phyloP scores from a whole-genome alignment of 2,113 vertebrate species.

The Hystrix brachyura region DNA sequence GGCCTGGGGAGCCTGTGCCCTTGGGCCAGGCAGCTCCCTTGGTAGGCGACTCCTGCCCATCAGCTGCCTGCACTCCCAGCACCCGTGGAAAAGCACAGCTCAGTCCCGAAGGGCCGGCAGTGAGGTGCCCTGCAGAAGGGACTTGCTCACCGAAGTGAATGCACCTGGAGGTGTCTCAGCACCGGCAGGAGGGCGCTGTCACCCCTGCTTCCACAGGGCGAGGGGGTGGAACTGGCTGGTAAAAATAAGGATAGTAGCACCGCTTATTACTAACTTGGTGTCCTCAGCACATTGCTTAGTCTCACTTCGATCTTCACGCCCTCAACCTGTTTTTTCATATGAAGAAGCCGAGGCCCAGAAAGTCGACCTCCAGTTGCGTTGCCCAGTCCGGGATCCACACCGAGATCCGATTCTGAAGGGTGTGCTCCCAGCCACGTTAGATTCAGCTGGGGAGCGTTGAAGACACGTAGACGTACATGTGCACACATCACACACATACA shows the following conservation, averaged over 20 bases:
- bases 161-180: not conserved
- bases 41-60: not conserved
- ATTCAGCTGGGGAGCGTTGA: not conserved
- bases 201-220: not conserved
- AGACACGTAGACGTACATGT: not conserved
- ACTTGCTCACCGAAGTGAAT: not conserved
- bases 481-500: accelerated
- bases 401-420: not conserved
- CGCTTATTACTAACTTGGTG: not conserved
- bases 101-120: not conserved
- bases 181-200: not conserved
- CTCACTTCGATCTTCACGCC: not conserved
- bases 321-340: slow-evolving; percentile 29
- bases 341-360: slow-evolving; percentile 47
- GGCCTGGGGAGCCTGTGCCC: not conserved
- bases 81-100: not conserved
- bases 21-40: not conserved
- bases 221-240: not conserved
- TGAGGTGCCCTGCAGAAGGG: not conserved
- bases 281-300: not conserved
- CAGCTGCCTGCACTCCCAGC: not conserved
- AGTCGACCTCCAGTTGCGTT: not conserved
- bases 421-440: not conserved
- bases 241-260: not conserved
- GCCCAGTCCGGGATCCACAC: not conserved